A percentile compares a stretch with the other conserved stretches of the same genome.
phyloP scores from a whole-genome alignment of 2,113 vertebrate genomes.

The Antennarius striatus region DNA sequence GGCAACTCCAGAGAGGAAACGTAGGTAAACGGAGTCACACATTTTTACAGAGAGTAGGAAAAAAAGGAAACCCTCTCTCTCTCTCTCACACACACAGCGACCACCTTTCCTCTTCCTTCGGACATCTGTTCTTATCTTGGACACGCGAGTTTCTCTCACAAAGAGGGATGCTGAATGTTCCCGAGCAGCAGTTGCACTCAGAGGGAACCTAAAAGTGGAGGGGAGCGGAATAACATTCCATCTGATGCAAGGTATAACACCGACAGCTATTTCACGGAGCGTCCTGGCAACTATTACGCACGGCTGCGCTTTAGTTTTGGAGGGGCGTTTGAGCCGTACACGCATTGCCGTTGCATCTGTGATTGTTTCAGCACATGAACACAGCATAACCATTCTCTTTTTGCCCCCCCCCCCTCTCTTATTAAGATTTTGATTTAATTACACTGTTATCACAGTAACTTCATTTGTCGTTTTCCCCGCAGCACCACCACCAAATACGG shows the following conservation, averaged over 20 bases:
- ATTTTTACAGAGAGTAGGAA: constrained; percentile 26
- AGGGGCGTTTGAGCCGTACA: constrained; percentile 27
- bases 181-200: constrained; percentile 75
- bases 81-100: constrained; percentile 18
- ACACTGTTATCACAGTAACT: constrained; percentile 61
- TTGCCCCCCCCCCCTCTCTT: constrained; percentile 25
- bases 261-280: constrained; percentile 42
- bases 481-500: constrained; percentile 55
- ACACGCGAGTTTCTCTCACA: constrained; percentile 65
- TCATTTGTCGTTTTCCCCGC: constrained; percentile 63
- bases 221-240: constrained; percentile 54
- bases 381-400: constrained; percentile 39
- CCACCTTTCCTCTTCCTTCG: constrained; percentile 48
- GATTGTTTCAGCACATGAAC: constrained; percentile 53
- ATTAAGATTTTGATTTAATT: constrained; percentile 66
- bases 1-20: constrained; percentile 43
- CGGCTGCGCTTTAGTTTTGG: constrained; percentile 35
- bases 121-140: constrained; percentile 62
- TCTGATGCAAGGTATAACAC: constrained; percentile 64
- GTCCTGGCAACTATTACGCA: constrained; percentile 60
- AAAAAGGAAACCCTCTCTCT: constrained; percentile 12
- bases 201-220: constrained; percentile 75
- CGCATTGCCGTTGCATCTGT: constrained; percentile 26
- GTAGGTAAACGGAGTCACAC: constrained; percentile 69
- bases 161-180: constrained; percentile 79